phyloP scores from a whole-genome alignment of 2,797 vertebrate genomes.

The Labeo calbasu region DNA sequence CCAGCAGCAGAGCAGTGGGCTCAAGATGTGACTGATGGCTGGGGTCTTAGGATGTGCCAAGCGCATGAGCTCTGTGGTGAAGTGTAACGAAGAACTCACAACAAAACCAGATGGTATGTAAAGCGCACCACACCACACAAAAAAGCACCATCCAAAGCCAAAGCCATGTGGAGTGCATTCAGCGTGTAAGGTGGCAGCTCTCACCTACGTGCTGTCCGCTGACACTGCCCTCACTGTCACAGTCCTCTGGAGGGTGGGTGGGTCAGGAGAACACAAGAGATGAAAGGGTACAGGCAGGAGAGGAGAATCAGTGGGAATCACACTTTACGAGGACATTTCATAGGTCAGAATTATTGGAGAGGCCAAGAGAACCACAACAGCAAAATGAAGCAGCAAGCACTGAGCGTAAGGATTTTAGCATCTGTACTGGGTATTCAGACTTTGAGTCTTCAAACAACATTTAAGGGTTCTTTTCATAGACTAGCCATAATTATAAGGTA shows the following conservation, averaged over 20 bases:
- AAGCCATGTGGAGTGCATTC: conserved; percentile 37
- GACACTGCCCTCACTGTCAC: conserved; percentile 85
- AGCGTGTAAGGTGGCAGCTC: conserved; percentile 56
- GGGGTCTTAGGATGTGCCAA: conserved; percentile 21
- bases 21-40: conserved; percentile 6
- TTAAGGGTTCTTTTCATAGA: not conserved
- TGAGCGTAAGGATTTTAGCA: not conserved
- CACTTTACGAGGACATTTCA: conserved; percentile 12
- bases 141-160: conserved; percentile 41
- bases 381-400: conserved; percentile 9
- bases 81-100: not conserved
- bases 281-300: conserved; percentile 34
- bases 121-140: conserved; percentile 26
- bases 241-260: conserved; percentile 82
- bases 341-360: conserved; percentile 17
- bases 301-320: conserved; percentile 31
- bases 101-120: not conserved
- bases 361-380: not conserved
- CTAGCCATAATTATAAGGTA: not conserved
- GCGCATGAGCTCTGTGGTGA: not conserved
- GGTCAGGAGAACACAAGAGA: conserved; percentile 59
- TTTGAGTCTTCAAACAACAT: not conserved
- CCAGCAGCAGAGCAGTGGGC: conserved; percentile 17
- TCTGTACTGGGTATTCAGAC: conserved; percentile 3
- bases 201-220: conserved; percentile 91